Evolutionary conservation across 2,113 vertebrate species (phyloP).

Genomic region (Zootoca vivipara): DNA sequence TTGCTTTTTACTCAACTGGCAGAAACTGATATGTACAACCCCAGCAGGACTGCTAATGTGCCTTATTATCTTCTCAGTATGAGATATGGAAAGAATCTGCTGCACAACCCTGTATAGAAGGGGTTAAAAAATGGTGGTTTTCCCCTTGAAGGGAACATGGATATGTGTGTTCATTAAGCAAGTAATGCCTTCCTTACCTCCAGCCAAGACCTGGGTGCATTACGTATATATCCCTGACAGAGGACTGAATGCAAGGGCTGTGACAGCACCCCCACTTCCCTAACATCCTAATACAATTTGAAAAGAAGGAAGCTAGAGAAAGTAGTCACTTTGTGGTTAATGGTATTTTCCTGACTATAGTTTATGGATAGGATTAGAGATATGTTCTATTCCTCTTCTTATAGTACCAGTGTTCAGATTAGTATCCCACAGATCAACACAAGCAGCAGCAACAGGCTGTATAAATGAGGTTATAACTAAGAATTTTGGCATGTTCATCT

Average conservation of each 20-base stretch:
- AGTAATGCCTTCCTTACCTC: background rate
- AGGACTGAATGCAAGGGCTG: background rate
- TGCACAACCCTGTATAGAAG: background rate
- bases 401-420: background rate
- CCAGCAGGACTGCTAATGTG: background rate
- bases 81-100: background rate
- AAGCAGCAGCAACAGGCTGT: background rate
- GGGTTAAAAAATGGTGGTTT: background rate
- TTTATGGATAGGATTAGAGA: background rate
- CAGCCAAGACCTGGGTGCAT: background rate
- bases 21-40: background rate
- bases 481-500: background rate
- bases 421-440: background rate
- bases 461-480: background rate
- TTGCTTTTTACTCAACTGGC: background rate
- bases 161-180: background rate
- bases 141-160: background rate
- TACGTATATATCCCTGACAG: background rate
- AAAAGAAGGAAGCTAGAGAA: background rate
- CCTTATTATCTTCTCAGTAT: rapidly evolving
- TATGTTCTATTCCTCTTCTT: background rate
- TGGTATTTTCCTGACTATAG: background rate
- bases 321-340: too few relatives aligned
- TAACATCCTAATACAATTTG: background rate
- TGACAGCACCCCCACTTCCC: too few relatives aligned